These are phyloP conservation scores for Hymenopus coronatus DNA, from an alignment of 2,888 invertebrate species.

Conservation along the genomic window DNA sequence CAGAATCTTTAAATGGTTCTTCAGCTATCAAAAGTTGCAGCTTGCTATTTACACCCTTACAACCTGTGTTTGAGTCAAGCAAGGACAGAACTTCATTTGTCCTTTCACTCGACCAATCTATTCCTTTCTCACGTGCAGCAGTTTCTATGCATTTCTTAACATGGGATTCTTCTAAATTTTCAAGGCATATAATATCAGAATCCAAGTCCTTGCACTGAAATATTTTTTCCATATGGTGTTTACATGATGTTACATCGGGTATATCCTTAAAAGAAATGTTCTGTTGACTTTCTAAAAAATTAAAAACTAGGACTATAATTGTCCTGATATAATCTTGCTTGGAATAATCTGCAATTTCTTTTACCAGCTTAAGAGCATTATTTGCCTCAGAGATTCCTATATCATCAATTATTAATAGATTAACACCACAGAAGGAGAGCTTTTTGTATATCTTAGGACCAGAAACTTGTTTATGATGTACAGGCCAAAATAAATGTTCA, in stretches of 20 bases:
- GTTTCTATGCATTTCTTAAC: slow-evolving; percentile 1
- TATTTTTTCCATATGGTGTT: background rate
- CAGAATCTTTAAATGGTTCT: background rate
- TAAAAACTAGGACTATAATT: slow-evolving; percentile 15
- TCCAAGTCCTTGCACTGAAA: background rate
- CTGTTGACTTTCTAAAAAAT: background rate
- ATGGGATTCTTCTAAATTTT: background rate
- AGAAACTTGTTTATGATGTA: background rate
- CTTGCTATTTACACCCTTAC: slow-evolving; percentile 13
- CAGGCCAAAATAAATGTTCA: slow-evolving; percentile 10
- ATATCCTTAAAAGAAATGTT: background rate
- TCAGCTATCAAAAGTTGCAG: background rate
- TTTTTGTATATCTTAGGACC: background rate
- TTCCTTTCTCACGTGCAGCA: background rate
- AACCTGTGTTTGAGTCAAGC: background rate
- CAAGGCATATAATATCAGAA: background rate
- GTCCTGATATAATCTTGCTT: background rate
- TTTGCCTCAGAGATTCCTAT: background rate
- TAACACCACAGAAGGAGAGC: slow-evolving; percentile 21
- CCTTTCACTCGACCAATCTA: background rate
- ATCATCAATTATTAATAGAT: slow-evolving; percentile 22
- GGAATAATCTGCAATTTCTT: background rate
- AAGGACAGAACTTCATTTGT: background rate
- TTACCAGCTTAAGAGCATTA: background rate
- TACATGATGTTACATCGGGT: background rate